Conservation (phyloP, 2,113 vertebrate genomes). For the Ceyx margarethae region DNA sequence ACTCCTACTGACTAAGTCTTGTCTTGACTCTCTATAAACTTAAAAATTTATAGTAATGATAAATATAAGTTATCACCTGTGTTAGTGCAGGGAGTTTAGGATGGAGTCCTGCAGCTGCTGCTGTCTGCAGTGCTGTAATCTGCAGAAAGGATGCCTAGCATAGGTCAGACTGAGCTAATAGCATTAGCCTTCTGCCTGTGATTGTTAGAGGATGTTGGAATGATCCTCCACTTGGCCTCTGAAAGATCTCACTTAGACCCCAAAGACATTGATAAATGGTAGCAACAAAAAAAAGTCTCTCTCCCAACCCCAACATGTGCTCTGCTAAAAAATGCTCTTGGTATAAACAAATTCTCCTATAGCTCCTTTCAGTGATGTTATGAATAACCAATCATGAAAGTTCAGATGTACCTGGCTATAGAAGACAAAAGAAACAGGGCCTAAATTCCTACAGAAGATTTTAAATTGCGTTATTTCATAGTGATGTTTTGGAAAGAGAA, state of each 20-base stretch:
- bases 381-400: neutral
- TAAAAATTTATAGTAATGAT: neutral
- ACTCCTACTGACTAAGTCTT: neutral
- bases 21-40: neutral
- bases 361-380: neutral
- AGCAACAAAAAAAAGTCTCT: neutral
- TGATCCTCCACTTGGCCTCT: neutral
- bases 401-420: neutral
- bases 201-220: neutral
- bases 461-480: conserved; percentile 39
- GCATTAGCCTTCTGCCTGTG: neutral
- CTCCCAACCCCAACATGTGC: neutral
- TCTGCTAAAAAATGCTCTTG: neutral
- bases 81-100: neutral
- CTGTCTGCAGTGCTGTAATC: neutral
- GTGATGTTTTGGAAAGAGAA: neutral
- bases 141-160: neutral
- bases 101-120: neutral
- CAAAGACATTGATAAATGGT: neutral
- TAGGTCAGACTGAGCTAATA: neutral
- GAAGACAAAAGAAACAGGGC: neutral
- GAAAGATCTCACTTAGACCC: neutral
- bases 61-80: neutral
- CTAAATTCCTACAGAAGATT: conserved; percentile 6
- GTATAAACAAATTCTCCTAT: neutral